These are phyloP conservation scores for Cossypha dichroa DNA, from an alignment of 2,797 vertebrate species.

Conservation along the genomic window DNA sequence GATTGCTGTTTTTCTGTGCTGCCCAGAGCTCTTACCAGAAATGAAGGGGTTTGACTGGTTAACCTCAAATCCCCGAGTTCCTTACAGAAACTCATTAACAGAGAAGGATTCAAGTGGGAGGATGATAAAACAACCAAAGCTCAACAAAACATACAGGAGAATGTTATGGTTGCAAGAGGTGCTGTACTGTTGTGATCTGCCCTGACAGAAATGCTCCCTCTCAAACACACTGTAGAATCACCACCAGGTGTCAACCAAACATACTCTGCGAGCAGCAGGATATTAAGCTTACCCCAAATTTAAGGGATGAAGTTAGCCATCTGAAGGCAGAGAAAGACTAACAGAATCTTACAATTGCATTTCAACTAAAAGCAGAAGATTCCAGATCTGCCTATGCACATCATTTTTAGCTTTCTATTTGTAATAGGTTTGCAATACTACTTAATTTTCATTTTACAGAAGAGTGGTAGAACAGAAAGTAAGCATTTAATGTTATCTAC, in stretches of 20 bases:
- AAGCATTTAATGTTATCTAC: neutral
- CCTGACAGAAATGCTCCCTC: neutral
- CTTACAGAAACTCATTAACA: neutral
- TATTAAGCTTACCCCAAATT: neutral
- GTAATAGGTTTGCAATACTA: neutral
- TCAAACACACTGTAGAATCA: neutral
- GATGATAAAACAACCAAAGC: neutral
- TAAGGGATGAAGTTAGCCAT: neutral
- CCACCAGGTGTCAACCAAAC: neutral
- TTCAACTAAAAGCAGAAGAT: neutral
- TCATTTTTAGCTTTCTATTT: neutral
- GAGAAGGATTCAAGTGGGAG: neutral
- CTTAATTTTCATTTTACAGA: neutral
- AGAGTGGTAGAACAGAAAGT: neutral
- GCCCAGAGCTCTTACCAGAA: neutral
- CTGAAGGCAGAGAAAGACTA: neutral
- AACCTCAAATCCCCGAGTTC: neutral
- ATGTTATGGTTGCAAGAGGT: neutral
- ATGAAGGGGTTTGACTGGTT: neutral
- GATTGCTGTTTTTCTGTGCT: neutral
- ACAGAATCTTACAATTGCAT: neutral
- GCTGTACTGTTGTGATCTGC: rapidly evolving
- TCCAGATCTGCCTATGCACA: neutral
- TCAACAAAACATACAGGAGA: neutral
- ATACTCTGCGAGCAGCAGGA: neutral